phyloP scores from a whole-genome alignment of 2,888 invertebrate genomes.

The Xanthorhoe designata region DNA sequence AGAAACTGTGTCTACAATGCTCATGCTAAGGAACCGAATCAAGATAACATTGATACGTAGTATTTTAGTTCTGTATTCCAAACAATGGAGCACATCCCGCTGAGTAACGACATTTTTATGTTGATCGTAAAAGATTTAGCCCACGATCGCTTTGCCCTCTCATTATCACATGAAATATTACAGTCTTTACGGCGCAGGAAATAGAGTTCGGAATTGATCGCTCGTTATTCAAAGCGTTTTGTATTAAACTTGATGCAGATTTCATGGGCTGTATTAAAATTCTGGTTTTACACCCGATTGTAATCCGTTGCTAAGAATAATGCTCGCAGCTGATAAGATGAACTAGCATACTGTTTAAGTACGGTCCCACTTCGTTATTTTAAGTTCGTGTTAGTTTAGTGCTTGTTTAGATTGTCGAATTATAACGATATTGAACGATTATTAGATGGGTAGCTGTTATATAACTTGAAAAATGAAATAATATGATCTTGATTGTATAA shows the following conservation, averaged over 20 bases:
- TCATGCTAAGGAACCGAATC: not conserved
- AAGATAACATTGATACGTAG: constrained; percentile 30
- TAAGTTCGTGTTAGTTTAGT: not conserved
- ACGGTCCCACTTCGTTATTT: not conserved
- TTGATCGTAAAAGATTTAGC: constrained; percentile 65
- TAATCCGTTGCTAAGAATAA: constrained; percentile 35
- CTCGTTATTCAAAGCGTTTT: constrained; percentile 47
- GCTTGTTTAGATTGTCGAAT: not conserved
- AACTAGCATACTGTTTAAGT: not conserved
- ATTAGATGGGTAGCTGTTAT: too few relatives aligned
- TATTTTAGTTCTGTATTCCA: constrained; percentile 38
- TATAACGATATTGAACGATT: too few relatives aligned
- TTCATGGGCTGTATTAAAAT: constrained; percentile 50
- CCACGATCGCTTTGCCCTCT: constrained; percentile 54
- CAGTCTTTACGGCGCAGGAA: constrained; percentile 47
- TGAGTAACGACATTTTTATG: constrained; percentile 64
- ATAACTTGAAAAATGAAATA: too few relatives aligned
- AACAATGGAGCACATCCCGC: constrained; percentile 41
- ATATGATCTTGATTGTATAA: too few relatives aligned
- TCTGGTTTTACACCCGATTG: constrained; percentile 47
- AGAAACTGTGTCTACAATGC: not conserved
- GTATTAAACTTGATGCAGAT: constrained; percentile 48
- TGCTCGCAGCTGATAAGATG: constrained; percentile 17
- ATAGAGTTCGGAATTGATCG: constrained; percentile 54
- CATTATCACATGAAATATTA: constrained; percentile 57